Evolutionary conservation across 2,888 invertebrate species (phyloP).

Genomic region (Chloroclystis v-ata): DNA sequence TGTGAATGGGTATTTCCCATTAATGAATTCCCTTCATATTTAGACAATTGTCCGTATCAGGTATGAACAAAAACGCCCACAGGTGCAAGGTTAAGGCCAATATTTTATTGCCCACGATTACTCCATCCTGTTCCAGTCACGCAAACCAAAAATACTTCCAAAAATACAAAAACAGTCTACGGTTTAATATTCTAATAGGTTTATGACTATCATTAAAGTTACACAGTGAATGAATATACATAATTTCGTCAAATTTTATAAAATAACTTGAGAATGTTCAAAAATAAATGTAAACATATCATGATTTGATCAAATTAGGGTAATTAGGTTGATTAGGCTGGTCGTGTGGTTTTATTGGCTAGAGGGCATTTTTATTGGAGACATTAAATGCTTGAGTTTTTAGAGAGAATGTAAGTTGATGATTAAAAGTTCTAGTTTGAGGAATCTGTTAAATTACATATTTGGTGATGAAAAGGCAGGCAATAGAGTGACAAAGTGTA

Average conservation of each 20-base stretch:
- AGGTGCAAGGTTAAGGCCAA: constrained; percentile 1
- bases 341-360: constrained; percentile 1
- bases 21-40: not conserved
- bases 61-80: constrained; percentile 1
- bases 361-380: not conserved
- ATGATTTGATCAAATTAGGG: constrained; percentile 17
- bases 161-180: constrained; percentile 13
- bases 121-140: constrained; percentile 23
- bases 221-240: constrained; percentile 26
- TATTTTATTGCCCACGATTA: constrained; percentile 10
- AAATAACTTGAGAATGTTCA: constrained; percentile 26
- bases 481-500: too few relatives aligned
- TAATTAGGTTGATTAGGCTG: constrained; percentile 15
- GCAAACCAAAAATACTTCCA: constrained; percentile 26
- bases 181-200: constrained; percentile 27
- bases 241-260: constrained; percentile 24
- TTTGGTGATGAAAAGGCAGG: too few relatives aligned
- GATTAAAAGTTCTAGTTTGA: not conserved
- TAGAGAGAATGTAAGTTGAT: constrained; percentile 1
- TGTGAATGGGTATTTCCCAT: too few relatives aligned
- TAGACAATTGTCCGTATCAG: not conserved
- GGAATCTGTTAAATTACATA: too few relatives aligned
- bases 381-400: not conserved
- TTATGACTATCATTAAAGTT: constrained; percentile 26
- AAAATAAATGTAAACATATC: constrained; percentile 23